Conservation (phyloP, 2,888 invertebrate species). For the Acanthosepion lycidas region DNA sequence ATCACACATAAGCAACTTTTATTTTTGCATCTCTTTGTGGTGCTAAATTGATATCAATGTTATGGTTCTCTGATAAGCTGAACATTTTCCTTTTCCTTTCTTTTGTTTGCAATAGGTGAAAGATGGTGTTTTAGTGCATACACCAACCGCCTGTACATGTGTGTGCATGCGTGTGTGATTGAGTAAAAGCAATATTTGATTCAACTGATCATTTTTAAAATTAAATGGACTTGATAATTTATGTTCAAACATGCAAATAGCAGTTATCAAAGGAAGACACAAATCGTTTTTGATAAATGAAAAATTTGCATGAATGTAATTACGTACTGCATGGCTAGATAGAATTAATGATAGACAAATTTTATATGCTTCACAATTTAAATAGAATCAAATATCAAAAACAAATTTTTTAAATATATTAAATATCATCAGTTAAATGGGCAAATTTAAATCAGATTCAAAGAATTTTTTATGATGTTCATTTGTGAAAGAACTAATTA, state of each 20-base stretch:
- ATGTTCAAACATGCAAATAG: slow-evolving; percentile 10
- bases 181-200: slow-evolving; percentile 14
- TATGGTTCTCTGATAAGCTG: background rate
- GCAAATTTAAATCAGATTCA: slow-evolving; percentile 22
- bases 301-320: slow-evolving; percentile 33
- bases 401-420: slow-evolving; percentile 6
- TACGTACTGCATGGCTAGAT: slow-evolving; percentile 21
- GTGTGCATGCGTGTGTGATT: background rate
- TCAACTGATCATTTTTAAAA: slow-evolving; percentile 9
- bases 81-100: background rate
- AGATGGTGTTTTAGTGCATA: background rate
- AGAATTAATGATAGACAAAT: slow-evolving; percentile 23
- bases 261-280: background rate
- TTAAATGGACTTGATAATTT: slow-evolving; percentile 12
- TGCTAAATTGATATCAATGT: slow-evolving; percentile 33
- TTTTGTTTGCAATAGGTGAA: slow-evolving; percentile 21
- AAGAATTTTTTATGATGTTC: slow-evolving; percentile 33
- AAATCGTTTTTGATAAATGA: slow-evolving; percentile 23
- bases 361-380: slow-evolving; percentile 14
- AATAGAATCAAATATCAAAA: slow-evolving; percentile 15
- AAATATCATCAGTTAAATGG: slow-evolving; percentile 3
- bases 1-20: slow-evolving; percentile 9
- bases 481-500: background rate
- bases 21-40: slow-evolving; percentile 11
- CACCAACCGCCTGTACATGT: background rate